These are phyloP conservation scores for Microvelia longipes DNA, from an alignment of 1,140 invertebrate species.

Conservation along the genomic window DNA sequence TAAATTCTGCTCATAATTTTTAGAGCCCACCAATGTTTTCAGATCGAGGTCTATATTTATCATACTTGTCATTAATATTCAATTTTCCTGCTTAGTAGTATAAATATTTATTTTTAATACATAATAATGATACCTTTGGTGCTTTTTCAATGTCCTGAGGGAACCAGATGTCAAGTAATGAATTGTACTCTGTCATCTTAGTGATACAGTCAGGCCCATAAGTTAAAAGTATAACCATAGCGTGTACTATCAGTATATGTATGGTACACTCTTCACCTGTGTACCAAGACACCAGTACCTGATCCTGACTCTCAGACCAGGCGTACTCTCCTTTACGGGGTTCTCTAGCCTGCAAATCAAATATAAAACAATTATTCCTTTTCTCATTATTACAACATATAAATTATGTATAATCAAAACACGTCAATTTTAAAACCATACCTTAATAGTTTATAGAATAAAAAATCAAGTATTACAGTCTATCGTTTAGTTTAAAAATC, in stretches of 20 bases:
- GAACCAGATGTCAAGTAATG: conserved; percentile 64
- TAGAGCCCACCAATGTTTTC: too few species aligned
- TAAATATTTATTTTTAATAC: too few species aligned
- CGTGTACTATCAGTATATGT: conserved; percentile 79
- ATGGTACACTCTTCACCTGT: conserved; percentile 66
- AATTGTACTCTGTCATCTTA: conserved; percentile 26
- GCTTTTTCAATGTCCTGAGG: conserved; percentile 39
- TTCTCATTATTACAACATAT: too few species aligned
- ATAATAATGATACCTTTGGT: conserved; percentile 19
- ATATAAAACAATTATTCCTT: conserved; percentile 5
- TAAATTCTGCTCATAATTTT: too few species aligned
- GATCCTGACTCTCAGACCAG: conserved; percentile 37
- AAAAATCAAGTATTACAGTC: too few species aligned
- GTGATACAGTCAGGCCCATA: conserved; percentile 39
- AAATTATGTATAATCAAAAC: too few species aligned
- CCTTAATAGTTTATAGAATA: too few species aligned
- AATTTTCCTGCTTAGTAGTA: too few species aligned
- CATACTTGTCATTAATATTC: too few species aligned
- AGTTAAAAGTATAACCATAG: conserved; percentile 83
- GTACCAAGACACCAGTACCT: conserved; percentile 68
- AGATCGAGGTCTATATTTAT: too few species aligned
- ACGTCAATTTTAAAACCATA: too few species aligned
- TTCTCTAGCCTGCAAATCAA: conserved; percentile 29
- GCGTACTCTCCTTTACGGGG: conserved; percentile 33
- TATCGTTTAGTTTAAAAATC: too few species aligned